Evolutionary conservation across 2,113 vertebrate genomes (phyloP).

Genomic region (Glaucomys volans): DNA sequence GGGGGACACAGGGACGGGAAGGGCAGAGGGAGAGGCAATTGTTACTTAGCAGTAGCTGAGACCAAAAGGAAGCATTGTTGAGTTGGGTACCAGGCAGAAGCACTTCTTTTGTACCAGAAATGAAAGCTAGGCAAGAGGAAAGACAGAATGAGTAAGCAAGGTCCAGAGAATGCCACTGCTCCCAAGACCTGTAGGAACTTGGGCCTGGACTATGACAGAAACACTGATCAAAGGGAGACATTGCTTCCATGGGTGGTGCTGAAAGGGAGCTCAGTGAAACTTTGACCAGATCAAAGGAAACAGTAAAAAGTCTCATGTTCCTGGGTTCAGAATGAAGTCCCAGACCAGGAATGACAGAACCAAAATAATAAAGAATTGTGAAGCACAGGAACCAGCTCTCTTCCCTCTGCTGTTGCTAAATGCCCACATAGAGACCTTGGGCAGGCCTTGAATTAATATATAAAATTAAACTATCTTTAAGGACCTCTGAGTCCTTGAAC

Average conservation of each 20-base stretch:
- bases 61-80: not conserved
- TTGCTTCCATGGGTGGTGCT: not conserved
- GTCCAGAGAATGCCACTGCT: not conserved
- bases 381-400: not conserved
- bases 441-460: not conserved
- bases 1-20: not conserved
- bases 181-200: not conserved
- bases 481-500: not conserved
- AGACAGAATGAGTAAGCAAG: not conserved
- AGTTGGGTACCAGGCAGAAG: not conserved
- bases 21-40: not conserved
- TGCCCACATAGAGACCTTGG: not conserved
- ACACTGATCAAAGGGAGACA: not conserved
- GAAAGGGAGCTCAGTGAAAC: not conserved
- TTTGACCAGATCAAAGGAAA: not conserved
- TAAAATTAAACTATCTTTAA: constrained; percentile 6
- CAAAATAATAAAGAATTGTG: not conserved
- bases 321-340: not conserved
- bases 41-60: not conserved
- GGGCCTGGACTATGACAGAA: not conserved
- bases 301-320: not conserved
- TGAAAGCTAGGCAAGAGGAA: not conserved
- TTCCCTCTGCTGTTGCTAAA: not conserved
- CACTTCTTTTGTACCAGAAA: not conserved
- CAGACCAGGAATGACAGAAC: not conserved